A percentile compares a stretch with the other conserved stretches of the same genome.
Evolutionary conservation across 2,888 invertebrate genomes (phyloP).

Genomic region (Hydropsyche betteni): DNA sequence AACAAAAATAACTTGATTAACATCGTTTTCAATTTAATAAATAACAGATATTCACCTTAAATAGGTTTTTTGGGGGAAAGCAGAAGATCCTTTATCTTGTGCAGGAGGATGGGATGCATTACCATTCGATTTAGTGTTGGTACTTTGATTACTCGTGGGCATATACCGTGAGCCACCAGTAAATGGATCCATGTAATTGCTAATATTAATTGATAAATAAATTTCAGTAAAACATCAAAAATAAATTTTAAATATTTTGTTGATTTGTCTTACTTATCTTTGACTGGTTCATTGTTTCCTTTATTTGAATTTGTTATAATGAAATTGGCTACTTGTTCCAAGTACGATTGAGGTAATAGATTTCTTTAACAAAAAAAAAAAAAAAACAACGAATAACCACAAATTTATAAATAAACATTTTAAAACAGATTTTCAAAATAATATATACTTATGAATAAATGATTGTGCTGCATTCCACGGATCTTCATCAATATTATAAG

Average conservation of each 20-base stretch:
- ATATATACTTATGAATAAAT: constrained; percentile 78
- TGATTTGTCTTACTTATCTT: constrained; percentile 60
- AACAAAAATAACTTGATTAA: too few relatives aligned
- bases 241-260: constrained; percentile 49
- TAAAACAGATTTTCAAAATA: background rate
- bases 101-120: background rate
- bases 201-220: constrained; percentile 46
- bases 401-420: background rate
- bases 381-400: constrained; percentile 9
- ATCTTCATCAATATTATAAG: constrained; percentile 90
- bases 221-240: background rate
- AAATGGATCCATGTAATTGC: constrained; percentile 71
- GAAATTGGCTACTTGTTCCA: constrained; percentile 93
- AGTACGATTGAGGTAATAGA: constrained; percentile 82
- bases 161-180: constrained; percentile 75
- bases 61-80: constrained; percentile 63
- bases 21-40: too few relatives aligned
- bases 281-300: constrained; percentile 57
- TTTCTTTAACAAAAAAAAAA: constrained; percentile 60
- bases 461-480: constrained; percentile 91
- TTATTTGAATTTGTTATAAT: constrained; percentile 82
- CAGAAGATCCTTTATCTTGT: constrained; percentile 2
- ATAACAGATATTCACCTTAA: constrained; percentile 56
- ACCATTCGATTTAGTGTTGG: background rate
- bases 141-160: constrained; percentile 60